phyloP scores from a whole-genome alignment of 2,113 vertebrate genomes.

The human region GRCh38 chr3:115635501-115636000 shows the following conservation, averaged over 20 bases:
- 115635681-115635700: slow-evolving; percentile 4
- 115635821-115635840: background rate
- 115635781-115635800: background rate
- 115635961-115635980: background rate
- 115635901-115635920: background rate
- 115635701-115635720: no score
- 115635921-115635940: background rate
- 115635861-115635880: background rate
- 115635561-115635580: background rate
- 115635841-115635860: background rate
- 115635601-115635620: slow-evolving; percentile 37
- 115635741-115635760: background rate
- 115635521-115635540: background rate
- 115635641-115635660: background rate
- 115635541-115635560: slow-evolving; percentile 34
- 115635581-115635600: slow-evolving; percentile 33
- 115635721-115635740: background rate
- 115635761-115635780: background rate
- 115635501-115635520: slow-evolving; percentile 1
- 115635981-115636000: background rate
- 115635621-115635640: background rate
- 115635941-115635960: background rate
- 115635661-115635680: slow-evolving; percentile 9
- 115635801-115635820: background rate
- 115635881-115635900: background rate